Evolutionary conservation across 2,888 invertebrate species (phyloP).

Genomic region (Ophion slaviceki): DNA sequence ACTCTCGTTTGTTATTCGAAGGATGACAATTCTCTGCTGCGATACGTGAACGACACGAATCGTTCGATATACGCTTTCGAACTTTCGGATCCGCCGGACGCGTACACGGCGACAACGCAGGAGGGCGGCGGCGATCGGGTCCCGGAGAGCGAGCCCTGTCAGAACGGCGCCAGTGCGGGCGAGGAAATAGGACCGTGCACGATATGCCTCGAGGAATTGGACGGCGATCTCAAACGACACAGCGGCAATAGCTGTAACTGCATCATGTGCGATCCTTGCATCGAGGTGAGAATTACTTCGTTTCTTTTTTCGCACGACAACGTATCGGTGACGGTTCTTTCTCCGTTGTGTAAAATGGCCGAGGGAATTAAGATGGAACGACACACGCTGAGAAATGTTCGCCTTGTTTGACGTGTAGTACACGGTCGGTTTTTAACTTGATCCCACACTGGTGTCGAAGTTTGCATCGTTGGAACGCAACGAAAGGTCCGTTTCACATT

Average conservation of each 20-base stretch:
- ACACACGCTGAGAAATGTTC: no score
- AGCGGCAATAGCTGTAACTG: slow-evolving; percentile 85
- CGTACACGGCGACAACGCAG: slow-evolving; percentile 71
- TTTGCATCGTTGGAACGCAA: no score
- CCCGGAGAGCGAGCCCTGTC: slow-evolving; percentile 72
- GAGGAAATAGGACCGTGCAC: slow-evolving; percentile 83
- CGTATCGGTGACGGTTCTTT: slow-evolving; percentile 18
- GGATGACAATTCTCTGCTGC: slow-evolving; percentile 85
- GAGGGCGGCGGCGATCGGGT: slow-evolving; percentile 75
- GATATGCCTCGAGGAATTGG: slow-evolving; percentile 87
- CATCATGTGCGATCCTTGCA: slow-evolving; percentile 85
- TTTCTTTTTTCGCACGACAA: background rate
- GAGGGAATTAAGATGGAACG: background rate
- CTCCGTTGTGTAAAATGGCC: background rate
- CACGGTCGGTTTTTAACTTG: no score
- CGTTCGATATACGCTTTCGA: slow-evolving; percentile 84
- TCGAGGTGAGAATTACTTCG: slow-evolving; percentile 83
- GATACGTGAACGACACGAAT: slow-evolving; percentile 84
- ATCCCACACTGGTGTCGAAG: no score
- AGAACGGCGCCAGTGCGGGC: slow-evolving; percentile 72
- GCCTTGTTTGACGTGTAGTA: no score
- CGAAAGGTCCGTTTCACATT: no score
- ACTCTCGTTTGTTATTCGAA: slow-evolving; percentile 73
- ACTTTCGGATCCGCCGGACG: slow-evolving; percentile 80
- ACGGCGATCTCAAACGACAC: slow-evolving; percentile 85